Base-by-base conservation (phyloP, 1,140 invertebrate genomes). In the Zophobas atratus region DNA sequence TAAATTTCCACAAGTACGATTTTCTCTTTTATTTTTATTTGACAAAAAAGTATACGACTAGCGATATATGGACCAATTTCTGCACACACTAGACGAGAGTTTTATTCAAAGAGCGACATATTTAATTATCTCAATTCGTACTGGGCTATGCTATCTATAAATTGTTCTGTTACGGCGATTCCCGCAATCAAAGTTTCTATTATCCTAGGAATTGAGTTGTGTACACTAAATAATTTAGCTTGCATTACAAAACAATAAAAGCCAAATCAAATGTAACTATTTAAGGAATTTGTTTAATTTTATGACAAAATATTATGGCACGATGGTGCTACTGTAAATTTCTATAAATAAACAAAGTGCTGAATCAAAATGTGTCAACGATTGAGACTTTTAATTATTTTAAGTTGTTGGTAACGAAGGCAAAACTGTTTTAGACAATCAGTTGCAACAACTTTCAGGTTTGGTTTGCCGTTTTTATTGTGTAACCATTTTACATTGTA, bases 331-430 rank as follows among this genome's bases (percentile, higher is more conserved):
- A 34, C 72, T 71, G 60, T 77, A 77, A 48, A 77, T 77, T 77
- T 70, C 49, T 77, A 77, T 71, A 77, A 63, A 63, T 63, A 63
- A 63, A 63, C 57, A 63, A 76, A 53, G 63, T 77, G 76, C 60
- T 77, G 51, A 77, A 77, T 75, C 53, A 75, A 75, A 72, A 60
- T 43, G 51, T 63, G 49, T 55, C 55, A 57, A 49, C 48, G 41
- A 70, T 41, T 39, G 36, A 35, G 38, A 39, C 48, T 43, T 35
- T 74, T 53, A 46, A 49, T 76, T 43, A 32, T 78, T 53, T 70
- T 76, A 71, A 48, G 71, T 76, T 57, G 73, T 79, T 79, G 73
- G 76, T 79, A 76, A 74, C 33, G 57, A 34, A 51, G 38, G n/a
- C 4, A 8, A 1, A 63, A 2, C 35, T n/a, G 35, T 5, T 53